Evolutionary conservation across 2,113 vertebrate genomes (phyloP).

Genomic region (Anthoscopus minutus): DNA sequence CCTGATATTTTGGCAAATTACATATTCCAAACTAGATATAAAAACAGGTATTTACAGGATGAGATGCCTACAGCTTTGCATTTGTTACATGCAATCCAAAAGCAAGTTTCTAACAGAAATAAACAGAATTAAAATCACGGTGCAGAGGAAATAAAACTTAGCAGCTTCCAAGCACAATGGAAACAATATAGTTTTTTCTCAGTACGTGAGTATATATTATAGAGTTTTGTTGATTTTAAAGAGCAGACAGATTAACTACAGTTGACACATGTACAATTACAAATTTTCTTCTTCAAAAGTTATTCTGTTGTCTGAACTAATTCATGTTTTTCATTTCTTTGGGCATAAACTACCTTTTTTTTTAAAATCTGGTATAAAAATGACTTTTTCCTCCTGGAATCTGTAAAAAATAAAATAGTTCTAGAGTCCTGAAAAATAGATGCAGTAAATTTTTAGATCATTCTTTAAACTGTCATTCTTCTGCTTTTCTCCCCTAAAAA

Average conservation of each 20-base stretch:
- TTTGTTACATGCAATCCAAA: background rate
- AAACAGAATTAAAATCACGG: background rate
- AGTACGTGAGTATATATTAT: background rate
- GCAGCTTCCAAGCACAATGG: background rate
- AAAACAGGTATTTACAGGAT: background rate
- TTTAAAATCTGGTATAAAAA: background rate
- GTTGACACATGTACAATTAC: background rate
- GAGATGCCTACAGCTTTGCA: background rate
- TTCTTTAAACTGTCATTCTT: background rate
- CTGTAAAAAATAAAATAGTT: background rate
- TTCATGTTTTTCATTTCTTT: background rate
- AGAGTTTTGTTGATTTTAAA: background rate
- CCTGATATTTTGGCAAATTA: background rate
- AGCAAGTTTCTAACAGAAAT: background rate
- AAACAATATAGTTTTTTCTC: background rate
- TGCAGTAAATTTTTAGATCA: background rate
- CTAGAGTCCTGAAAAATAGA: background rate
- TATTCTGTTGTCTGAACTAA: background rate
- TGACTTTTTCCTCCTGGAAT: background rate
- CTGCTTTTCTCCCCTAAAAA: background rate
- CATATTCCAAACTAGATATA: background rate
- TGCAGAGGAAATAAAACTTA: background rate
- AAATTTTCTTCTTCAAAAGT: background rate
- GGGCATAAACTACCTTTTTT: background rate
- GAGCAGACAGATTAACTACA: background rate